Evolutionary conservation across 2,888 invertebrate genomes (phyloP), one percentile per base, ranked within the genome.

Genomic region (Saturnia pavonia): DNA sequence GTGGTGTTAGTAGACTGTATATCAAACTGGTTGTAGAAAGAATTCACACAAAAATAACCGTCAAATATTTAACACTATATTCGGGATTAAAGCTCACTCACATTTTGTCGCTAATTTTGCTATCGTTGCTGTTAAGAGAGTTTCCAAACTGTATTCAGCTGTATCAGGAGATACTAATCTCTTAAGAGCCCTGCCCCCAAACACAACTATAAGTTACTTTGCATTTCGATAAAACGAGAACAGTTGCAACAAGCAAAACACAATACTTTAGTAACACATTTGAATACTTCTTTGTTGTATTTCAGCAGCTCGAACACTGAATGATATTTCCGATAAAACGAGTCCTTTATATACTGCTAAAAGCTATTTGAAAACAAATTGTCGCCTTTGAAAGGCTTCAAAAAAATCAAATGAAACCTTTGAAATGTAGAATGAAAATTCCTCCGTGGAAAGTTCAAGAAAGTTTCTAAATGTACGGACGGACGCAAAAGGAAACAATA

Each of bases 161-260:
- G n/a, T n/a, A n/a, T n/a, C n/a, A n/a, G n/a, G n/a, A n/a, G n/a
- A n/a, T n/a, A n/a, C n/a, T n/a, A n/a, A n/a, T n/a, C n/a, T n/a
- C n/a, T n/a, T n/a, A n/a, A n/a, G n/a, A n/a, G n/a, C n/a, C n/a
- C 67, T 87, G 84, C 2, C 95, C 95, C 95, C 95, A 95, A 6
- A 91, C 92, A 1, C 95, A 92, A 51, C 94, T 94, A 80, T 95
- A 95, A 12, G 95, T 95, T 63, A 95, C 84, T 80, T 95, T 95
- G 0, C 91, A 94, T n/a, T 89, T 85, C 0, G 86, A 72, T 0
- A 83, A 69, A 68, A 85, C 76, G 45, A 83, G 70, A 8, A 85
- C 65, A 19, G 80, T 76, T 8, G 82, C 77, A 27, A 87, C 27
- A 12, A 85, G 25, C 68, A 87, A 67, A 78, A 75, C 71, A 85